These are phyloP conservation scores for Fukomys damarensis DNA, from an alignment of 2,113 vertebrate species.

Conservation along the genomic window DNA sequence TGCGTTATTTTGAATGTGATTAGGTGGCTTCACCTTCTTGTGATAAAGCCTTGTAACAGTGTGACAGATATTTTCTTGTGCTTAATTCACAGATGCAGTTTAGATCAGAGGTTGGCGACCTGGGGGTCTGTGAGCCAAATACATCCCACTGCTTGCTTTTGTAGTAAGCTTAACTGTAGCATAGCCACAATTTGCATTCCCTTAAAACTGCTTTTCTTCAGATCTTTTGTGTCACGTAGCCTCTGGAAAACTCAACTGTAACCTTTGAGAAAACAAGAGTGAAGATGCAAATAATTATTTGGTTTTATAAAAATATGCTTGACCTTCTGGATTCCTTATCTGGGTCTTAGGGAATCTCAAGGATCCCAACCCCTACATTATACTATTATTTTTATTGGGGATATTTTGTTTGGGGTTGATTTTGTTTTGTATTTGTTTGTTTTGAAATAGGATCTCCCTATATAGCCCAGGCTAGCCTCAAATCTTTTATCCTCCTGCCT, in stretches of 20 bases:
- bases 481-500: not conserved
- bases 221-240: not conserved
- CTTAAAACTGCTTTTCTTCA: not conserved
- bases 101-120: not conserved
- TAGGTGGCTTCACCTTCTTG: not conserved
- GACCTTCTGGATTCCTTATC: not conserved
- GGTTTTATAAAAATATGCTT: constrained; percentile 8
- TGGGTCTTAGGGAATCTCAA: not conserved
- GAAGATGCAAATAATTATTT: constrained; percentile 20
- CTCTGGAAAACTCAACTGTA: not conserved
- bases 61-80: not conserved
- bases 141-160: not conserved
- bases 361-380: not conserved
- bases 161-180: constrained; percentile 12
- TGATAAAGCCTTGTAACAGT: not conserved
- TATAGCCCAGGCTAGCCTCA: not conserved
- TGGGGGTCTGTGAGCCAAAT: not conserved
- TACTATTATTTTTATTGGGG: not conserved
- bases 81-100: not conserved
- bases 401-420: not conserved
- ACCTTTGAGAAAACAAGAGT: not conserved
- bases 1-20: not conserved
- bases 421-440: not conserved
- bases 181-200: not conserved
- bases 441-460: not conserved